These are phyloP conservation scores for Sebastiscus tertius DNA, from an alignment of 2,797 vertebrate genomes.

Conservation along the genomic window DNA sequence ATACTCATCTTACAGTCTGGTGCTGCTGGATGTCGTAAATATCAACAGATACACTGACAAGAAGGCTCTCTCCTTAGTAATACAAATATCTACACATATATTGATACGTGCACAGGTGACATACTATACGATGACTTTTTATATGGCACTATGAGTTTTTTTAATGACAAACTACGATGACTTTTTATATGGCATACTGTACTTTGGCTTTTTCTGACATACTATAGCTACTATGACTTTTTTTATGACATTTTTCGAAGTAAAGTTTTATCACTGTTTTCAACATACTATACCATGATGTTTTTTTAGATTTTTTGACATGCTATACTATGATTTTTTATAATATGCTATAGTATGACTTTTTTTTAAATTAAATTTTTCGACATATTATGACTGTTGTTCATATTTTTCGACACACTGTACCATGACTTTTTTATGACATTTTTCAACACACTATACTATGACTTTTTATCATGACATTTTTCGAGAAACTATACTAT, in stretches of 20 bases:
- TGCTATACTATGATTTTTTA: background rate
- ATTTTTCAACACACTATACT: too few species aligned
- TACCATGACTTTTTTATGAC: too few species aligned
- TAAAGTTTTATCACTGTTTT: background rate
- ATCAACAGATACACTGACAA: slow-evolving; percentile 4
- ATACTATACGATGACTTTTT: background rate
- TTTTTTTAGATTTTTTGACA: background rate
- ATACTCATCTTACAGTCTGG: background rate
- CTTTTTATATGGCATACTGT: background rate
- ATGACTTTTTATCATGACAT: too few species aligned
- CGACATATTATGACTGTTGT: too few species aligned
- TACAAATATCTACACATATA: background rate
- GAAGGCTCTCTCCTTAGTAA: background rate
- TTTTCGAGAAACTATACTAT: too few species aligned
- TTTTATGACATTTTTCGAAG: too few species aligned
- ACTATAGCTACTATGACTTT: background rate
- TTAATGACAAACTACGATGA: background rate
- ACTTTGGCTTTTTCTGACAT: background rate
- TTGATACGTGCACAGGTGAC: background rate
- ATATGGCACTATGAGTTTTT: background rate
- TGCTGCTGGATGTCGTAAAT: slow-evolving; percentile 1
- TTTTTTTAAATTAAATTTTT: too few species aligned
- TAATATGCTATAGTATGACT: too few species aligned
- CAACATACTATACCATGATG: background rate
- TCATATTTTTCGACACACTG: too few species aligned